A percentile compares a stretch with the other conserved stretches of the same genome.
Conservation (phyloP, 2,888 invertebrate genomes). For the Callosobruchus maculatus region DNA sequence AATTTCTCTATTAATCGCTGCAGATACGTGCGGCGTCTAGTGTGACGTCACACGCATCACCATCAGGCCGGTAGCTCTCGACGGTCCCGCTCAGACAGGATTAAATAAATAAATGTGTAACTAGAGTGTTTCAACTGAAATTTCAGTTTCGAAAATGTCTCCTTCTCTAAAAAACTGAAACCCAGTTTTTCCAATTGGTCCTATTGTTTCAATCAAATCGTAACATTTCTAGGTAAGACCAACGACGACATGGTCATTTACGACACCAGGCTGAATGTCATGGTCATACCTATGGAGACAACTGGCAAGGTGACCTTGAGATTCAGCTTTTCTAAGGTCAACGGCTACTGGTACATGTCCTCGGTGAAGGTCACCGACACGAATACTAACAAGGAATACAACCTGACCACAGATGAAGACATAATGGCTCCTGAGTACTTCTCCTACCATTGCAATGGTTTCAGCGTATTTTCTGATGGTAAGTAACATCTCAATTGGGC, state of each 20-base stretch:
- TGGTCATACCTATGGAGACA: slow-evolving; percentile 36
- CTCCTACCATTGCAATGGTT: slow-evolving; percentile 50
- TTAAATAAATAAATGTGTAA: no score
- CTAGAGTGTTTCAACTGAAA: no score
- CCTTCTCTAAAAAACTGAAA: no score
- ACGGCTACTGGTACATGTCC: slow-evolving; percentile 43
- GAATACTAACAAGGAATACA: slow-evolving; percentile 25
- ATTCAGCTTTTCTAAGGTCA: slow-evolving; percentile 33
- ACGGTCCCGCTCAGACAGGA: no score
- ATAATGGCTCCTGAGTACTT: slow-evolving; percentile 42
- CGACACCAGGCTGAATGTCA: slow-evolving; percentile 38
- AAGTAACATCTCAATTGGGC: neutral
- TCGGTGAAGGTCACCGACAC: slow-evolving; percentile 35
- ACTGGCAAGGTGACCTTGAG: slow-evolving; percentile 39
- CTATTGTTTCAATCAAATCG: no score
- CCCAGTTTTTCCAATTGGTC: no score
- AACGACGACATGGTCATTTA: slow-evolving; percentile 30
- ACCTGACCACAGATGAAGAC: slow-evolving; percentile 34
- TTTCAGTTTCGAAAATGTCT: no score
- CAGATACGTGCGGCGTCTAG: no score
- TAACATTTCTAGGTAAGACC: slow-evolving; percentile 31
- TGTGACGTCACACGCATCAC: no score
- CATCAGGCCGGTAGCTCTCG: no score
- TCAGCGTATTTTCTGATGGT: slow-evolving; percentile 38
- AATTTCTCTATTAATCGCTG: no score